phyloP scores from a whole-genome alignment of 2,888 invertebrate species.

The Sinhomidia bicolor region DNA sequence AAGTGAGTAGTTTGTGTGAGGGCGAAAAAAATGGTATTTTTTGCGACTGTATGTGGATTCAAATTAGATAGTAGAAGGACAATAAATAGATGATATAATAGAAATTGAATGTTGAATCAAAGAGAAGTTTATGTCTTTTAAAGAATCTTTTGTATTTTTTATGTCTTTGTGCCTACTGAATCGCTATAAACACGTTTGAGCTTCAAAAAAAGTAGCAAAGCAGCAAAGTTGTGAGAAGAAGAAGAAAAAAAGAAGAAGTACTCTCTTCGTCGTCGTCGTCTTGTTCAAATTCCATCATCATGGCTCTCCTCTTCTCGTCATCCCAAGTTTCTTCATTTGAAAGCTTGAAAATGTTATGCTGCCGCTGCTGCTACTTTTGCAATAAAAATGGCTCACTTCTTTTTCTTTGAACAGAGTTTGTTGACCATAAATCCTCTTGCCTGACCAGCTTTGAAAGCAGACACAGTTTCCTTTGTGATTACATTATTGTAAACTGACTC shows the following conservation, averaged over 20 bases:
- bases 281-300: not conserved
- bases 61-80: not conserved
- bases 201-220: not conserved
- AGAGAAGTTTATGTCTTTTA: not conserved
- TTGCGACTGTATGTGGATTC: not conserved
- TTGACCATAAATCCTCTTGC: constrained; percentile 67
- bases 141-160: not conserved
- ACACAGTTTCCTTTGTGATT: not conserved
- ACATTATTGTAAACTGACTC: not conserved
- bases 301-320: too few relatives aligned
- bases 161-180: not conserved
- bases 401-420: constrained; percentile 45
- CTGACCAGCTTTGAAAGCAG: constrained; percentile 60
- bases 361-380: not conserved
- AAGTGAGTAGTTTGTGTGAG: not conserved
- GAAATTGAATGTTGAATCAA: constrained; percentile 15
- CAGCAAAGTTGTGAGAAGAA: not conserved
- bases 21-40: not conserved
- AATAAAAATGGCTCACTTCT: constrained; percentile 43
- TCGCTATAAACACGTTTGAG: not conserved
- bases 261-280: not conserved
- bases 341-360: constrained; percentile 16
- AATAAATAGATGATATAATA: constrained; percentile 1
- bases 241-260: too few relatives aligned
- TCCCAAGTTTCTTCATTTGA: constrained; percentile 9